Conservation (phyloP, 2,113 vertebrate species). For the Corythaixoides concolor region DNA sequence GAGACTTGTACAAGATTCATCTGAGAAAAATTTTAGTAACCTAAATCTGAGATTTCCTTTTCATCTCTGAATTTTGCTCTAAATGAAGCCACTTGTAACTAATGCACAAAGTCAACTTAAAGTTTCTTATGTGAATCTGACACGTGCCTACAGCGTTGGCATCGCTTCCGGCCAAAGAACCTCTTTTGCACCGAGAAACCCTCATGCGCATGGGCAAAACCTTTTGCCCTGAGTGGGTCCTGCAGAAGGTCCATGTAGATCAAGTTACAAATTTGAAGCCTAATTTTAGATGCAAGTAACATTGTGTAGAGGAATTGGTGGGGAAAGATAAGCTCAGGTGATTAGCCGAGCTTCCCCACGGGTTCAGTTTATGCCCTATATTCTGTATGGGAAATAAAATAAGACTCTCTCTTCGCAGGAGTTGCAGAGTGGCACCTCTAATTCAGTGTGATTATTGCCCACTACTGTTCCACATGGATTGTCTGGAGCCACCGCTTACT, state of each 20-base stretch:
- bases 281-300: background rate
- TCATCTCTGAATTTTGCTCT: background rate
- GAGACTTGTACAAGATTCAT: background rate
- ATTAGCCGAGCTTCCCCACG: background rate
- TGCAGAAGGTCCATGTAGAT: background rate
- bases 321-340: background rate
- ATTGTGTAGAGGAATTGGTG: background rate
- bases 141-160: background rate
- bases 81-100: background rate
- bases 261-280: background rate
- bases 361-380: background rate
- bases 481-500: constrained; percentile 95
- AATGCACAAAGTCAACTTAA: background rate
- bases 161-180: background rate
- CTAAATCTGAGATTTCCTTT: background rate
- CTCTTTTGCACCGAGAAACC: background rate
- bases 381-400: background rate
- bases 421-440: constrained; percentile 93
- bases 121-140: background rate
- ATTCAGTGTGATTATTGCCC: constrained; percentile 98
- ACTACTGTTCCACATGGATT: constrained; percentile 98
- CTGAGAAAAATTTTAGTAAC: background rate
- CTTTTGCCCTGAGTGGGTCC: background rate
- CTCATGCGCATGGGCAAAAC: background rate
- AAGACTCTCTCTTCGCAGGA: constrained; percentile 76